Conservation (phyloP, 1,140 invertebrate genomes). For the Lasaia peninsularis region DNA sequence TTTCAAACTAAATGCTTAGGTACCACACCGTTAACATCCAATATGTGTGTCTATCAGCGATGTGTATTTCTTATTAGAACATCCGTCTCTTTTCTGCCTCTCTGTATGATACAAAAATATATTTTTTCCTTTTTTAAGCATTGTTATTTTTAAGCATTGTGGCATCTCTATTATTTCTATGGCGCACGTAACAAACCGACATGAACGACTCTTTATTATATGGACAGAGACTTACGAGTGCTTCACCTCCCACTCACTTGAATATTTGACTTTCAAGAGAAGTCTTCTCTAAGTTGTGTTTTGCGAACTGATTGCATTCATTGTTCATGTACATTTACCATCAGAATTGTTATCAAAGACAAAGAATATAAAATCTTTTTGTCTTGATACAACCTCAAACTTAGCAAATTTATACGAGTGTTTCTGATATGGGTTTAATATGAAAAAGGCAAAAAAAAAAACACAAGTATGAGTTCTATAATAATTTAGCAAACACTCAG, state of each 20-base stretch:
- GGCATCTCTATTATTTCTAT: neutral
- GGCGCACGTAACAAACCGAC: neutral
- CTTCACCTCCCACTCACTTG: conserved; percentile 1
- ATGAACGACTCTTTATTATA: conserved; percentile 10
- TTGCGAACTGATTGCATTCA: conserved; percentile 7
- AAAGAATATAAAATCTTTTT: no score
- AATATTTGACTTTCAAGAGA: conserved; percentile 6
- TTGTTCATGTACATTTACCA: neutral
- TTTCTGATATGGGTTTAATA: no score
- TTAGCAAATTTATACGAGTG: no score
- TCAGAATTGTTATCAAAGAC: no score
- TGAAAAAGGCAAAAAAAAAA: no score
- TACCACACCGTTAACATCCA: no score
- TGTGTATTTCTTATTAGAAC: no score
- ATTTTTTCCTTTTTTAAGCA: neutral
- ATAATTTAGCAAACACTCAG: no score
- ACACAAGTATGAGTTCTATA: no score
- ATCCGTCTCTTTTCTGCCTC: neutral
- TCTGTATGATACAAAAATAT: neutral
- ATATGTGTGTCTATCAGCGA: no score
- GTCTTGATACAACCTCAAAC: no score
- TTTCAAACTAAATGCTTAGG: no score
- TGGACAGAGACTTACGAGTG: conserved; percentile 10
- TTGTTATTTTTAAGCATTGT: neutral
- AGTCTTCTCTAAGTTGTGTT: conserved; percentile 4